Base-by-base conservation (phyloP, 2,113 vertebrate genomes). In the Malaclemys terrapin region DNA sequence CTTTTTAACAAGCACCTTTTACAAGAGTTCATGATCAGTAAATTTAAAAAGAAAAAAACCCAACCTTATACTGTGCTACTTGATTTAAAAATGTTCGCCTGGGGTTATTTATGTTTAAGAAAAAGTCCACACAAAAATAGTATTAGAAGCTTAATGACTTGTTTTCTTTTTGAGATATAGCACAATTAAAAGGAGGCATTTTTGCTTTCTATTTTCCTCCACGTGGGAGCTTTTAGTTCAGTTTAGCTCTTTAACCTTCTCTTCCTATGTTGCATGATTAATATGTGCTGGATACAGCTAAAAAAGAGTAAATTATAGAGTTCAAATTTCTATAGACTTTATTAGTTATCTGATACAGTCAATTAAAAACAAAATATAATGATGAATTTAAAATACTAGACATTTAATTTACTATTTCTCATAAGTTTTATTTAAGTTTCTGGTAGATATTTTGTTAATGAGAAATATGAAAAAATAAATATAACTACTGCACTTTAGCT, bases 251-350 rank as follows among this genome's bases (percentile, higher is more conserved):
- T 92, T 38, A 84, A 75, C 52, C 24, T 13, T 47, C 7, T 49
- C 42, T 11, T 54, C 78, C 82, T 88, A 45, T 54, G 50, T 52
- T 69, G 20, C 78, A 45, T 31, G 84, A 42, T 76, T 86, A 89
- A 92, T 9, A 1, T 2, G n/a, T 38, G 10, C 85, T 91, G 85
- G 50, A 85, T 45, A 93, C 31, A 89, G 85, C 47, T 89, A 87
- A 93, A 93, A 22, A 47, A 94, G 38, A 91, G 47, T 80, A 89
- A 94, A 95, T 38, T 82, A 80, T 56, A 90, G 79, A 29, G 85
- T 87, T 57, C n/a, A 81, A 38, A 59, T 45, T 45, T 83, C 14
- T 13, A 49, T 53, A 75, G 57, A 82, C 81, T 85, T 57, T 69
- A 22, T 45, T 75, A 59, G 49, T 25, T 76, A 87, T 42, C 35